Evolutionary conservation across 2,797 vertebrate species (phyloP).

Genomic region (Alectoris magna): DNA sequence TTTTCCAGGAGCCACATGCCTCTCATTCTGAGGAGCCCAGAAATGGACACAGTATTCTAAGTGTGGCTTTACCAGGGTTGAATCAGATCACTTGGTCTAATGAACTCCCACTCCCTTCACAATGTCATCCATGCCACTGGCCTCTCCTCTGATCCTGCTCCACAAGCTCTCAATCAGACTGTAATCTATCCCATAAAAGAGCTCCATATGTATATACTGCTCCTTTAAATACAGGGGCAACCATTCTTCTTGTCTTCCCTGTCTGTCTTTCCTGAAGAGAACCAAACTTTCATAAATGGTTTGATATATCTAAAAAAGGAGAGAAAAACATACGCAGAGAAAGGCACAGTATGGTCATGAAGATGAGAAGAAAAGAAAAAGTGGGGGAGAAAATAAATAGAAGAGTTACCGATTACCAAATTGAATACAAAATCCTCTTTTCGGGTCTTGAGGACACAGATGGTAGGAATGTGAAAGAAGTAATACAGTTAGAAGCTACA

Average conservation of each 20-base stretch:
- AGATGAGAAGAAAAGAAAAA: not conserved
- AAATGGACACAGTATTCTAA: not conserved
- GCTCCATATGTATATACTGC: not conserved
- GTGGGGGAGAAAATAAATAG: not conserved
- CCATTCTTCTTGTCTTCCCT: not conserved
- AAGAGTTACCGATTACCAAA: constrained; percentile 2
- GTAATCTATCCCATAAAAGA: not conserved
- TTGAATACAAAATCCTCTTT: constrained; percentile 15
- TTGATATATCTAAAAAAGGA: not conserved
- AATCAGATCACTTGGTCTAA: not conserved
- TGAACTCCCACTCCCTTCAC: not conserved
- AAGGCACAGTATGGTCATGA: not conserved
- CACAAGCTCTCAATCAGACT: not conserved
- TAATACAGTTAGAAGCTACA: not conserved
- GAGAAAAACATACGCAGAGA: not conserved
- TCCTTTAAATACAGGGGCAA: not conserved
- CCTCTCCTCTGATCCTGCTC: not conserved
- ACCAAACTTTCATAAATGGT: not conserved
- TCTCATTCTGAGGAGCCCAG: not conserved
- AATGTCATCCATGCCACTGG: not conserved
- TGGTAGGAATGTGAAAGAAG: not conserved
- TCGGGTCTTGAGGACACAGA: constrained; percentile 38
- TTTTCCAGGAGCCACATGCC: not conserved
- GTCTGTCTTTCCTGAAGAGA: not conserved
- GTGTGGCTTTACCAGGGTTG: not conserved